Evolutionary conservation across 2,113 vertebrate species (phyloP), one percentile per base, ranked within the genome.

Genomic region (Sclerurus mexicanus): DNA sequence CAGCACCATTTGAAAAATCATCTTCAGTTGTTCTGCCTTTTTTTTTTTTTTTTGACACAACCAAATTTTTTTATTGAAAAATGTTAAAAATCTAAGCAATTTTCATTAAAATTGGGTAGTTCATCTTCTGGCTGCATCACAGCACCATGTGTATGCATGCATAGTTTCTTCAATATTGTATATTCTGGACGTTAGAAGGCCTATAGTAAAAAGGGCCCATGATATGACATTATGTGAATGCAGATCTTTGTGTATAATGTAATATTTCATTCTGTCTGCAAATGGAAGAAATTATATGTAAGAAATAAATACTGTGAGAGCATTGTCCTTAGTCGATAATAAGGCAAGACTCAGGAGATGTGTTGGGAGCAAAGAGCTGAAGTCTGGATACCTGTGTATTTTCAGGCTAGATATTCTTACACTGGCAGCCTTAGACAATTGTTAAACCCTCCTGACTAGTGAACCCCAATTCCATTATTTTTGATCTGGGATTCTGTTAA

Each of bases 281-380:
- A 81, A 28, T 76, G 52, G 44, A 68, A 75, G 35, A 88, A 56
- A 17, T 55, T 67, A 22, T 1, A 14, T 74, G 27, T 58, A 84
- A 81, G 72, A 86, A 90, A 30, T 55, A 73, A 88, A 55, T 81
- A 67, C 3, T 69, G 9, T 49, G 21, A 85, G 40, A 53, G 2
- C 18, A 4, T 30, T 50, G 9, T 46, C 50, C n/a, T 77, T 39
- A 39, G 25, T 46, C 0, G 0, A 40, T 66, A 53, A n/a, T 39
- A 73, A 64, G 55, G 10, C 12, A 69, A 68, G 71, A 40, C 12
- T 12, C 21, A 24, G 25, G 28, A 84, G 19, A 14, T 0, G 1
- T 3, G 1, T 58, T 67, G 22, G 5, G 0, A 85, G 14, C 35
- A 35, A 86, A 74, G 33, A 85, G 9, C 75, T 76, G 0, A 83